phyloP scores from a whole-genome alignment of 1,140 invertebrate species.

The Galleria mellonella region DNA sequence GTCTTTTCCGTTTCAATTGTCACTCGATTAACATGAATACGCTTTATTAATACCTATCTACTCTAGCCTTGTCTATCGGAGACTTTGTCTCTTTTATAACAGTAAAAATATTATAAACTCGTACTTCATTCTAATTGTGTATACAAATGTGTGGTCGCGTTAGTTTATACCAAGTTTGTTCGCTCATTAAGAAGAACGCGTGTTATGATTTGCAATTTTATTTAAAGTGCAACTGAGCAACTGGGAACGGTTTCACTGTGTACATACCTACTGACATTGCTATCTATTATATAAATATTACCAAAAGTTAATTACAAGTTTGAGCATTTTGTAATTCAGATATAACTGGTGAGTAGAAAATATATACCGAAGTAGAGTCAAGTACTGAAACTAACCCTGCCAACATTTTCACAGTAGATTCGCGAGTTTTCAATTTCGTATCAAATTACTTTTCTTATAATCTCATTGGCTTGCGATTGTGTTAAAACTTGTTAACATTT shows the following conservation, averaged over 20 bases:
- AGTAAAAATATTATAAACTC: conserved; percentile 65
- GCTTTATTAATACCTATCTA: conserved; percentile 65
- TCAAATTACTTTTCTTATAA: no score
- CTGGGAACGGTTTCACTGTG: conserved; percentile 14
- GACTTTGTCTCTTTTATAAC: conserved; percentile 62
- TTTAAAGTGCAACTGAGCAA: conserved; percentile 4
- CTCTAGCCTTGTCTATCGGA: conserved; percentile 68
- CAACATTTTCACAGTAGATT: no score
- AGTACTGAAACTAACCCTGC: no score
- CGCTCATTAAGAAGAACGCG: not conserved
- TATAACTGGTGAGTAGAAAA: no score
- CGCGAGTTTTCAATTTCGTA: no score
- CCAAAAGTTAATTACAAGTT: no score
- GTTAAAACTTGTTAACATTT: no score
- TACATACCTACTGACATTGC: no score
- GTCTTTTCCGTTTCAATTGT: conserved; percentile 71
- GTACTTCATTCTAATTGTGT: conserved; percentile 21
- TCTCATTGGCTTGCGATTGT: no score
- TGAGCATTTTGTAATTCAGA: no score
- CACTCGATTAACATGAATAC: conserved; percentile 64
- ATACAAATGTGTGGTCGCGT: conserved; percentile 15
- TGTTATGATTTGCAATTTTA: not conserved
- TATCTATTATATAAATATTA: no score
- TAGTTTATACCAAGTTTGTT: conserved; percentile 2
- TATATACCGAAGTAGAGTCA: no score